phyloP scores from a whole-genome alignment of 2,888 invertebrate species.

The Chironomus riparius region DNA sequence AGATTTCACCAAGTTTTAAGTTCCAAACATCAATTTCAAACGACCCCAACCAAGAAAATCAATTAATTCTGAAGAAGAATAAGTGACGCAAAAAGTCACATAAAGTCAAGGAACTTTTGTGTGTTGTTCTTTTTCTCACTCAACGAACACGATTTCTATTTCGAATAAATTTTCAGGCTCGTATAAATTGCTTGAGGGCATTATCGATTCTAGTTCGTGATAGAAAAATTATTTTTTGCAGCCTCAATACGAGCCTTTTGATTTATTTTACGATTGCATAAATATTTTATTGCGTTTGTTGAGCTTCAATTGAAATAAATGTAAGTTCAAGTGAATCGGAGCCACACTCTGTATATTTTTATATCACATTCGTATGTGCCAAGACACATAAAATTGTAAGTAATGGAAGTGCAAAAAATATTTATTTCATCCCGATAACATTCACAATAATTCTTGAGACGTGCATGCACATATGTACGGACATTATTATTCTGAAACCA shows the following conservation, averaged over 20 bases:
- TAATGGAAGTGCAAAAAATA: neutral
- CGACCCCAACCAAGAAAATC: no score
- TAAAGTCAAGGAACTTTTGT: no score
- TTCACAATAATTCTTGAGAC: neutral
- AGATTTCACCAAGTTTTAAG: no score
- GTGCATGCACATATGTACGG: no score
- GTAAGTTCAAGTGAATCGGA: no score
- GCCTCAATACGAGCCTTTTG: neutral
- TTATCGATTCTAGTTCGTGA: constrained; percentile 14
- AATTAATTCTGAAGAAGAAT: no score
- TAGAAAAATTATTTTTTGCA: neutral
- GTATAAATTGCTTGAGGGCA: neutral
- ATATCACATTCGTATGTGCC: neutral
- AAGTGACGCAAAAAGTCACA: no score
- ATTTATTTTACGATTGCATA: constrained; percentile 13
- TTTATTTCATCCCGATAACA: neutral
- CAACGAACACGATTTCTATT: no score
- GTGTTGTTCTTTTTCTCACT: no score
- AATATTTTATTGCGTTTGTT: neutral
- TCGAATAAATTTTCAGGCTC: no score
- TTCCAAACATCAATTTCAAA: no score
- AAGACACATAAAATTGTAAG: neutral
- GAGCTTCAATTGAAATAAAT: neutral
- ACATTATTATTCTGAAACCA: neutral
- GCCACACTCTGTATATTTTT: neutral